These are phyloP conservation scores for Lemur catta DNA, from an alignment of 2,797 vertebrate genomes.

Conservation along the genomic window DNA sequence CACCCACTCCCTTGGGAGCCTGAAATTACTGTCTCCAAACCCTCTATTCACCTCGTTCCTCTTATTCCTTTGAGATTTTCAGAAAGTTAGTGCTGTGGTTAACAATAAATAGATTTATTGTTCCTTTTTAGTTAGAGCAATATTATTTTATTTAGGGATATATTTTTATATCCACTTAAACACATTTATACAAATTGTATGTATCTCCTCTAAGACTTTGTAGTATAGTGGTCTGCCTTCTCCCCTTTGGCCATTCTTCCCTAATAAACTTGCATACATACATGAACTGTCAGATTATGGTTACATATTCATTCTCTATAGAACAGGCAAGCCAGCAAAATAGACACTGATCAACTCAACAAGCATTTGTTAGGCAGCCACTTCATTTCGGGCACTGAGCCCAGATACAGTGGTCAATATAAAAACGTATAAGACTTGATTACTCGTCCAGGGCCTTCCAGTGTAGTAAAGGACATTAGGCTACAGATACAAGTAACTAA, in stretches of 20 bases:
- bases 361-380: background rate
- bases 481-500: background rate
- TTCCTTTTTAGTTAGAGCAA: background rate
- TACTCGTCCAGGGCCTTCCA: background rate
- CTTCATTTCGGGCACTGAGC: background rate
- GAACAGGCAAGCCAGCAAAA: background rate
- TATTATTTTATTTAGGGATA: background rate
- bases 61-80: background rate
- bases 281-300: background rate
- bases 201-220: background rate
- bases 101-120: background rate
- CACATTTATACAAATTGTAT: background rate
- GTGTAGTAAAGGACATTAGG: background rate
- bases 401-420: background rate
- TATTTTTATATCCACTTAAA: constrained; percentile 13
- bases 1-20: background rate
- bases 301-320: background rate
- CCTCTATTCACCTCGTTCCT: background rate
- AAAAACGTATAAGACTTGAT: background rate
- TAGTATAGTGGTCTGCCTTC: background rate
- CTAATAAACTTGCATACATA: background rate
- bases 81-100: background rate
- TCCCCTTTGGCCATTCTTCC: background rate
- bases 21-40: background rate
- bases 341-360: background rate